Conservation (phyloP, 2,888 invertebrate genomes). For the Tholera decimalis region DNA sequence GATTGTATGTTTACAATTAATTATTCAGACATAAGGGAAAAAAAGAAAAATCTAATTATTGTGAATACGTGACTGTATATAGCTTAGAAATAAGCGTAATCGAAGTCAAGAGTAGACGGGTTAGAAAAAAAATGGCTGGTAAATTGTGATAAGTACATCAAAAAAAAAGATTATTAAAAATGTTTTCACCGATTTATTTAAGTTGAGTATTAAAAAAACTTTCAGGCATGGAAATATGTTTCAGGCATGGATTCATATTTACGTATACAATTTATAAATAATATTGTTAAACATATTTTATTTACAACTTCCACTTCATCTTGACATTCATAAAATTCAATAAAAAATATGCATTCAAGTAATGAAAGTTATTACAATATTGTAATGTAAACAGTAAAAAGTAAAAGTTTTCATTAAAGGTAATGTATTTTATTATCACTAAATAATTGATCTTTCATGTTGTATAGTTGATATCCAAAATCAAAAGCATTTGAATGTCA, state of each 20-base stretch:
- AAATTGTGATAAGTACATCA: neutral
- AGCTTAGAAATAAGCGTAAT: no score
- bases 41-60: no score
- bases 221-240: neutral
- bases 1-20: no score
- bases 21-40: no score
- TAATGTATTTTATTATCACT: neutral
- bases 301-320: no score
- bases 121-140: no score
- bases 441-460: neutral
- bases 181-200: neutral
- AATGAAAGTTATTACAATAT: no score
- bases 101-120: no score
- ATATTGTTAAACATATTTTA: neutral
- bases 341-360: neutral
- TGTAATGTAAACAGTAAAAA: neutral
- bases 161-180: neutral
- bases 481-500: no score
- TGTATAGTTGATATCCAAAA: no score
- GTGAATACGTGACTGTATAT: no score
- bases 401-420: neutral
- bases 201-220: conserved; percentile 3
- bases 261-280: neutral
- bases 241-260: neutral
- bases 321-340: neutral